phyloP scores from a whole-genome alignment of 2,113 vertebrate species.

The Struthio camelus region DNA sequence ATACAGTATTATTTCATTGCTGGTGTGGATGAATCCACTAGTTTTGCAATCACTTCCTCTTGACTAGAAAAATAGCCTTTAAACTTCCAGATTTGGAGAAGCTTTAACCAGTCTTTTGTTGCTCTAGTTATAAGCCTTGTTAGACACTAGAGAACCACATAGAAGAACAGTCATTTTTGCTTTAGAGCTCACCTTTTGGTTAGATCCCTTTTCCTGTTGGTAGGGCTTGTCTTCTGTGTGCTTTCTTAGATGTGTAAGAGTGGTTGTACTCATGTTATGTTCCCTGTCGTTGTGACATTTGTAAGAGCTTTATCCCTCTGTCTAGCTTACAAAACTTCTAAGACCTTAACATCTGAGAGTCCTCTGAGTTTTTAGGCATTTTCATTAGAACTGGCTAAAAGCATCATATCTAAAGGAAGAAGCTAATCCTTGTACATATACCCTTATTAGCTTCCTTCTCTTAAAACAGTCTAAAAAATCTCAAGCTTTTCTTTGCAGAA shows the following conservation, averaged over 20 bases:
- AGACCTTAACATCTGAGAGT: neutral
- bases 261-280: neutral
- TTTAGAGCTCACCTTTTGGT: neutral
- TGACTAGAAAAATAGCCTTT: neutral
- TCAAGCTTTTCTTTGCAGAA: neutral
- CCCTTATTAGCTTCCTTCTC: neutral
- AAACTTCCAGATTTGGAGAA: neutral
- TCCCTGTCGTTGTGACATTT: neutral
- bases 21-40: neutral
- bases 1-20: neutral
- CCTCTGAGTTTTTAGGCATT: neutral
- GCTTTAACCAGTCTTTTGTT: neutral
- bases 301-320: neutral
- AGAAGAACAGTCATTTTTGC: neutral
- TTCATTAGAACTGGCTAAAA: neutral
- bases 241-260: neutral
- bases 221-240: neutral
- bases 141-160: neutral
- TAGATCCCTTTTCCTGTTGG: neutral
- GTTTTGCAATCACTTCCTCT: neutral
- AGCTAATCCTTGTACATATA: fast-evolving
- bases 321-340: neutral
- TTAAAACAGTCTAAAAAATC: neutral
- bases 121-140: neutral
- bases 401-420: neutral